phyloP scores from a whole-genome alignment of 2,888 invertebrate species.

The Diadromus collaris region DNA sequence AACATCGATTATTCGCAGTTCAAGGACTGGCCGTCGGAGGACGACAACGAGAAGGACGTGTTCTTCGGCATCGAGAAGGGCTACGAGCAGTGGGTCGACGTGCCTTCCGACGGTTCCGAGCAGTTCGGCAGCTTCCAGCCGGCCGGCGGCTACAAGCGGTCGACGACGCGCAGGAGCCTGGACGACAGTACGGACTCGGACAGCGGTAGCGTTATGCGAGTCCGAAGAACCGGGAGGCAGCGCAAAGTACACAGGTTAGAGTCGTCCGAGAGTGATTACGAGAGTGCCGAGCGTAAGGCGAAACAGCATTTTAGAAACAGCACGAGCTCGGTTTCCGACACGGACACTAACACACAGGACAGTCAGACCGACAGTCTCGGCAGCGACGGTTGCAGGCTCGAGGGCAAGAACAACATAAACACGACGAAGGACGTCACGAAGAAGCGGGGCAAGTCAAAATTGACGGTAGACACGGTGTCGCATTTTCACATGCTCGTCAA shows the following conservation, averaged over 20 bases:
- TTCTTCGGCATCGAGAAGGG: constrained; percentile 86
- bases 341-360: constrained; percentile 81
- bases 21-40: constrained; percentile 84
- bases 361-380: constrained; percentile 80
- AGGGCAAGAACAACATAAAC: constrained; percentile 70
- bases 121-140: constrained; percentile 76
- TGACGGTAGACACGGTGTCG: constrained; percentile 78
- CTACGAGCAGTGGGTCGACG: constrained; percentile 79
- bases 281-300: constrained; percentile 73
- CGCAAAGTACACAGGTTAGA: constrained; percentile 75
- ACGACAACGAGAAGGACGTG: constrained; percentile 81
- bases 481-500: constrained; percentile 77
- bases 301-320: constrained; percentile 72
- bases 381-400: constrained; percentile 78
- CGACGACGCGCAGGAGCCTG: constrained; percentile 72
- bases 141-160: constrained; percentile 72
- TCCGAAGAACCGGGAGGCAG: constrained; percentile 70
- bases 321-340: constrained; percentile 76
- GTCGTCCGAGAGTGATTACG: constrained; percentile 79
- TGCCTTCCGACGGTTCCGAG: constrained; percentile 75
- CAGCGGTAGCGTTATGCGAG: constrained; percentile 73
- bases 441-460: constrained; percentile 81
- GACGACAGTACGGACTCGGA: constrained; percentile 77
- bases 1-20: constrained; percentile 87
- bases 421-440: constrained; percentile 80